Percentiles rank a stretch among this genome's conserved stretches.
Conservation (phyloP, 2,797 vertebrate species). For the Micrastur ruficollis region DNA sequence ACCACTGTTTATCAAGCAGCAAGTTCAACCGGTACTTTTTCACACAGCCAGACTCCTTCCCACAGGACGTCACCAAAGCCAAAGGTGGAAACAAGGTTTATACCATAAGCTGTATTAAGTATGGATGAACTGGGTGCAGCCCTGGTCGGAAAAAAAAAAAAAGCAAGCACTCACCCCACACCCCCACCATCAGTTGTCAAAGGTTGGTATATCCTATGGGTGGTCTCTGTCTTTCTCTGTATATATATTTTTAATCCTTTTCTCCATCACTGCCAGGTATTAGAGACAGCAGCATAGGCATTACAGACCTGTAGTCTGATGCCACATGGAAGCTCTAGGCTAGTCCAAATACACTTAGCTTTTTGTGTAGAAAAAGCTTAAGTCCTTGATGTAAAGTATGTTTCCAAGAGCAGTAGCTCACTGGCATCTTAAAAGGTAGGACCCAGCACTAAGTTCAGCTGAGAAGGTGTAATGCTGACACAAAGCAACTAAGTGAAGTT, state of each 20-base stretch:
- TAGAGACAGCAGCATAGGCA: not conserved
- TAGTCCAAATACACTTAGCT: not conserved
- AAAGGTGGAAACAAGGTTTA: not conserved
- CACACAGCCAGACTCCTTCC: not conserved
- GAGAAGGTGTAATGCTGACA: not conserved
- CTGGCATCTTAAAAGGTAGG: not conserved
- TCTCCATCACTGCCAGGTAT: not conserved
- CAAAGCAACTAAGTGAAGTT: not conserved
- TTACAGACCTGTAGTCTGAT: not conserved
- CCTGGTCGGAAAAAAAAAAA: not conserved
- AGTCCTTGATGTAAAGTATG: not conserved
- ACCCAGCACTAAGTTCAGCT: not conserved
- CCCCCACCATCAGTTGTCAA: not conserved
- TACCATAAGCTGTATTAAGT: not conserved
- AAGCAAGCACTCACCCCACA: not conserved
- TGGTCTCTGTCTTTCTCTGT: not conserved
- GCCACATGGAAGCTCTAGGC: not conserved
- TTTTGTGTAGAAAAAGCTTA: slow-evolving; percentile 7
- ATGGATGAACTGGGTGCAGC: not conserved
- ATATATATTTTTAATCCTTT: not conserved
- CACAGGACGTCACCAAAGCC: not conserved
- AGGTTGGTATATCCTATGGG: not conserved
- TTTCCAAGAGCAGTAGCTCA: not conserved
- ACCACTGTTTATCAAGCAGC: not conserved
- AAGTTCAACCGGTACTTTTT: not conserved